Evolutionary conservation across 2,113 vertebrate species (phyloP), one percentile per base, ranked within the genome.

Genomic region (Cyanistes caeruleus): DNA sequence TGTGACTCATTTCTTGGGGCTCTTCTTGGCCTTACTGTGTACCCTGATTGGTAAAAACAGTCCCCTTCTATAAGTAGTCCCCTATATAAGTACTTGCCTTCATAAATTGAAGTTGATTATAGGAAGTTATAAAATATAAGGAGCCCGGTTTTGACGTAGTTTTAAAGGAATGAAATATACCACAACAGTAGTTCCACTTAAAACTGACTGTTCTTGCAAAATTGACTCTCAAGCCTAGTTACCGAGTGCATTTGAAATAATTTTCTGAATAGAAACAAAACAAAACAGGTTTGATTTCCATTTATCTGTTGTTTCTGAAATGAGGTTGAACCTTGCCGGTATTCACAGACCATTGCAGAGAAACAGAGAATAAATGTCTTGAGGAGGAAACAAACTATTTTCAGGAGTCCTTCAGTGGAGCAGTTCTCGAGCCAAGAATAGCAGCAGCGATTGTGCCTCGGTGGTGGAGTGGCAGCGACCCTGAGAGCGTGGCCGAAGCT

Each of bases 391-490:
- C 31, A 16, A 17, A 0, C 73, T 87, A 41, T 96, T 96, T 89
- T 49, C 90, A 62, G 92, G 76, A 89, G 94, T 65, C 14, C 89
- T 94, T 94, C 19, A 86, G 76, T 55, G 69, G 88, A 94, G 31
- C 56, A 37, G 72, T 59, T 90, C 75, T 62, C 1, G 17, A 87
- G 87, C 90, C 90, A 76, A 52, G 75, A 93, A 94, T 90, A 94
- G 92, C 93, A 95, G 70, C 87, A 62, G 82, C 7, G 20, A 86
- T 80, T 90, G 93, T 87, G 79, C 75, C 89, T 33, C 23, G 5
- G 56, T 86, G 51, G 28, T n/a, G 77, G 70, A 91, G 80, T 67
- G 79, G 86, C 86, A 89, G 89, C 31, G 28, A 76, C 87, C 44
- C 79, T 33, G 78, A 93, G 79, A 93, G 70, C 1, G 30, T 65